Evolutionary conservation across 2,888 invertebrate species (phyloP), one percentile per base, ranked within the genome.

Genomic region (Nymphalis c-album): DNA sequence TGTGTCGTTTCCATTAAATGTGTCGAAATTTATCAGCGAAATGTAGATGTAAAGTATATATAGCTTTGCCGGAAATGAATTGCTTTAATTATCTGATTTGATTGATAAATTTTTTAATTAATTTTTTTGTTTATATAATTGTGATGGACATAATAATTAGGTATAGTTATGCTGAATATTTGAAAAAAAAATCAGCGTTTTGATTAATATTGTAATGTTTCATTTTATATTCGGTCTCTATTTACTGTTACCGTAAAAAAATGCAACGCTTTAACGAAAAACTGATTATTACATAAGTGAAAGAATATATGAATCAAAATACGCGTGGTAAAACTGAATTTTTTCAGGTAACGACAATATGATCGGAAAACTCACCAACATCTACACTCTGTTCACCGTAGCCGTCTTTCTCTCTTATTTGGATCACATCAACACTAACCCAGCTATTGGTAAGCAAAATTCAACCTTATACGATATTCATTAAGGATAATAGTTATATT

Each of bases 371-470:
- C 76, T 88, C 75, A 81, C 82, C 69, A 78, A 81, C 71, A 73
- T 79, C 69, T 74, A 85, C 73, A 73, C 82, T 64, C 68, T 85
- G 61, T 73, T 87, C 73, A 77, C 82, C 62, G 75, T 84, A 60
- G 73, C 80, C 63, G 80, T 81, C 5, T 74, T 85, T 65, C 71
- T 89, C 58, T 76, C 77, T 17, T 82, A 79, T 74, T 75, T 86
- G 45, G 82, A 79, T 17, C 67, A 75, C 64, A 83, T 82, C 51
- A 72, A 75, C 53, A 80, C 86, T 73, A 90, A 82, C 71, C 91
- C 91, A 26, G 91, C 91, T 63, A 91, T 91, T 62, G 91, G 91
- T 91, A 80, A 87, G 87, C 78, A 40, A 64, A 60, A 61, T 13
- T 50, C 8, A 40, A 40, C 57, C 18, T 18, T 57, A 57, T 10